Percentiles rank a stretch among this genome's conserved stretches.
Evolutionary conservation across 2,888 invertebrate genomes (phyloP).

Genomic region (Ditula angustiorana): DNA sequence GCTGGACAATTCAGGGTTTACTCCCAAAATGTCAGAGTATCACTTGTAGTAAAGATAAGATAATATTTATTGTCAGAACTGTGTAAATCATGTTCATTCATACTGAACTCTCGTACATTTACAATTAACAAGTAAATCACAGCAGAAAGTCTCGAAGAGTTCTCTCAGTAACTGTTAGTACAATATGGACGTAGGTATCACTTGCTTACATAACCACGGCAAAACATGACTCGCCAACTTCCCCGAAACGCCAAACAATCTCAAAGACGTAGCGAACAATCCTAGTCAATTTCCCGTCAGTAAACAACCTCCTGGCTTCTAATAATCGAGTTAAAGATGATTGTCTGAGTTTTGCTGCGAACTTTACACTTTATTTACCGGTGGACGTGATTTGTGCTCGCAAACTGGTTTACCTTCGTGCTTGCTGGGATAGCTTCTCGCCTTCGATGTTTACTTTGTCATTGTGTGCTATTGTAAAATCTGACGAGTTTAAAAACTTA

Average conservation of each 20-base stretch:
- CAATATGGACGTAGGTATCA: not conserved
- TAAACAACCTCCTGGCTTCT: slow-evolving; percentile 27
- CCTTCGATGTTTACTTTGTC: not conserved
- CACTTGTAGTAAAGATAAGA: no score
- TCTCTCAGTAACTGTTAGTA: not conserved
- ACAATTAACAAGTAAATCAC: not conserved
- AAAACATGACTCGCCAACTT: slow-evolving; percentile 7
- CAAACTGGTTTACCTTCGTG: not conserved
- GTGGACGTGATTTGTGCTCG: slow-evolving; percentile 1
- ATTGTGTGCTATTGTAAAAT: not conserved
- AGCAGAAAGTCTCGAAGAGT: not conserved
- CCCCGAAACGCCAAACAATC: slow-evolving; percentile 3
- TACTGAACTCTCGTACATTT: not conserved
- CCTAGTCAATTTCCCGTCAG: slow-evolving; percentile 30
- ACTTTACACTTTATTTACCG: not conserved
- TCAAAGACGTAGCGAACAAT: slow-evolving; percentile 23
- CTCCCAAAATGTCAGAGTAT: no score
- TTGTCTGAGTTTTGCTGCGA: not conserved
- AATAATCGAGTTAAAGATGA: slow-evolving; percentile 26
- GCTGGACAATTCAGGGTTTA: no score
- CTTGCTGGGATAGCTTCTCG: not conserved
- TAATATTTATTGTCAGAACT: no score
- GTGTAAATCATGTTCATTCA: not conserved
- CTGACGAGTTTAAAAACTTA: not conserved
- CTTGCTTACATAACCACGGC: not conserved